Conservation (phyloP, 2,797 vertebrate genomes). For the Eulemur rubriventer region DNA sequence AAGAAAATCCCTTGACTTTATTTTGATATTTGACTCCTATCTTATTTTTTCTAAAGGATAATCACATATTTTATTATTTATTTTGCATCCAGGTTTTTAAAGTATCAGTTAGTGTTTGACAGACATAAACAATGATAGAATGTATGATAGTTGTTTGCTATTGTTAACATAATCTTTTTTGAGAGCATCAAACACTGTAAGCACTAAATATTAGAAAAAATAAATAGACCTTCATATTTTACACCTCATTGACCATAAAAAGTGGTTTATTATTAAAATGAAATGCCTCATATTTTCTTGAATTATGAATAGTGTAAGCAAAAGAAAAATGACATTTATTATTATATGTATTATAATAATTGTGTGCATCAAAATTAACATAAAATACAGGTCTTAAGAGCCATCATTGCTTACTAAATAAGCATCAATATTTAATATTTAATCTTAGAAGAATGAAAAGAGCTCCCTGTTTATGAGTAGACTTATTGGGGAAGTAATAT, state of each 20-base stretch:
- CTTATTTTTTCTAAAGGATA: background rate
- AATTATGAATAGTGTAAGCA: background rate
- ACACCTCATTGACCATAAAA: background rate
- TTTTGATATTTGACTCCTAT: background rate
- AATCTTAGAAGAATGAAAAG: background rate
- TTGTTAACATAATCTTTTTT: background rate
- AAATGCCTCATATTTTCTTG: conserved; percentile 26
- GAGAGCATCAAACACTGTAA: background rate
- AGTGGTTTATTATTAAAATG: background rate
- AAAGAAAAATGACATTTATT: conserved; percentile 22
- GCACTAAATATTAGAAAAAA: background rate
- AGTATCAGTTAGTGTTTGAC: background rate
- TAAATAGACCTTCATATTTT: background rate
- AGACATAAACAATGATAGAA: background rate
- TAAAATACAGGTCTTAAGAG: background rate
- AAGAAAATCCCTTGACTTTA: background rate
- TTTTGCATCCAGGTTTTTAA: background rate
- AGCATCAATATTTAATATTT: conserved; percentile 35
- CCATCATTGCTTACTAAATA: background rate
- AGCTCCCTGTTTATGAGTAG: background rate
- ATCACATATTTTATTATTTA: background rate
- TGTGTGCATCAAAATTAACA: background rate
- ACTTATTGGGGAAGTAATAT: background rate
- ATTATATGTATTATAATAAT: background rate
- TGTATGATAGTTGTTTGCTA: background rate